Conservation (phyloP, 2,888 invertebrate species). For the Embidobia sp. region DNA sequence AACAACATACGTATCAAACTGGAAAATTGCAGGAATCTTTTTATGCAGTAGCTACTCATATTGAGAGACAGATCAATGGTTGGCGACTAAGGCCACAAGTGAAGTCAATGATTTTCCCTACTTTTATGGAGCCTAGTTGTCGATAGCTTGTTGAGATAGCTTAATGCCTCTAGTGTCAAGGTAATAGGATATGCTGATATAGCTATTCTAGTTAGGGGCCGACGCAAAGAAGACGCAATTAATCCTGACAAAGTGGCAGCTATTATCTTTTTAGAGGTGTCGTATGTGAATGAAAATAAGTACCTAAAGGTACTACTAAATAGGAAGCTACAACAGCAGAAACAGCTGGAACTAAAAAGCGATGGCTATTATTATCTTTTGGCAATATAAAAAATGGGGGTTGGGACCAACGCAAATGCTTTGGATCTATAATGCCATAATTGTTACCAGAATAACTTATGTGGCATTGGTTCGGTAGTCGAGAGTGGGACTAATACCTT, state of each 20-base stretch:
- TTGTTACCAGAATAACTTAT: no score
- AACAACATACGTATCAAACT: slow-evolving; percentile 11
- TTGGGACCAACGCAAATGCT: not conserved
- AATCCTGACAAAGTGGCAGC: slow-evolving; percentile 10
- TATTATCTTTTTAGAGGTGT: slow-evolving; percentile 13
- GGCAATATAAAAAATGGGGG: slow-evolving; percentile 28
- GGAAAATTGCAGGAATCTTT: slow-evolving; percentile 9
- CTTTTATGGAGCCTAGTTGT: not conserved
- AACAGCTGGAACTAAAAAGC: slow-evolving; percentile 11
- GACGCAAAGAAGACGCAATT: not conserved
- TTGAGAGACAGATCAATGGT: slow-evolving; percentile 13
- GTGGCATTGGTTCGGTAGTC: slow-evolving; percentile 9
- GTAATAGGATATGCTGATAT: no score
- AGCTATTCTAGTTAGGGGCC: slow-evolving; percentile 5
- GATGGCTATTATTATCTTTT: slow-evolving; percentile 13
- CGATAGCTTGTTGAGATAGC: not conserved
- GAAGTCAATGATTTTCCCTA: not conserved
- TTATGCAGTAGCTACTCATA: not conserved
- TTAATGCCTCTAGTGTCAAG: no score
- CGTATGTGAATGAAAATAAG: slow-evolving; percentile 2
- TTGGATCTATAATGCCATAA: no score
- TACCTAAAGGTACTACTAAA: slow-evolving; percentile 22
- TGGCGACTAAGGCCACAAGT: not conserved
- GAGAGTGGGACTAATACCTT: not conserved
- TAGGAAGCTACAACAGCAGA: slow-evolving; percentile 20